Evolutionary conservation across 1,140 invertebrate genomes (phyloP), one percentile per base, ranked within the genome.

Genomic region (Anastatus disparis): DNA sequence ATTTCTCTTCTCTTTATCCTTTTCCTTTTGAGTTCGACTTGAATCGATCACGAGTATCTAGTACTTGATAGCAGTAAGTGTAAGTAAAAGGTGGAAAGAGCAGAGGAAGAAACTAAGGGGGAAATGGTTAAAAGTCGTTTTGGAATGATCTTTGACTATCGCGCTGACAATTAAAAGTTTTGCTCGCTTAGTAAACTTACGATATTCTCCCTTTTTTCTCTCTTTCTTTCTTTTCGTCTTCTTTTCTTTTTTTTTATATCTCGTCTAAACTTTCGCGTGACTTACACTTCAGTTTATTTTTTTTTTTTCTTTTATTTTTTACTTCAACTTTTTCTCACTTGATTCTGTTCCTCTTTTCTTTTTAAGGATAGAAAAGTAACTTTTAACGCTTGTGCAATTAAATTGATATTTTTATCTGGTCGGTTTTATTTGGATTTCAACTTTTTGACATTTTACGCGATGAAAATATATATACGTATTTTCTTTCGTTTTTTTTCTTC

Each of bases 131-230:
- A 66, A 53, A 42, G 22, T 40, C 58, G 20, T 29, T 3, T n/a
- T n/a, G 2, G 15, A 46, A 48, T 29, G 63, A 66, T 66, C 38
- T 66, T 66, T 44, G 35, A 66, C 63, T 56, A 42, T 55, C 15
- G 35, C 62, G 40, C 31, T 53, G 67, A 71, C 75, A 73, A 73
- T 78, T 71, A 72, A 74, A 73, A 66, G 68, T 72, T 38, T 29
- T 31, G 48, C 46, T 40, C 40, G 24, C 24, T 61, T n/a, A n/a
- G 40, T 35, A 48, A 26, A 55, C 27, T 31, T 42, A 67, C 68
- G 72, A 76, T 77, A 50, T n/a, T n/a, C n/a, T n/a, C n/a, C n/a
- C n/a, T n/a, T n/a, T n/a, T n/a, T n/a, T n/a, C n/a, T n/a, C n/a
- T n/a, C n/a, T n/a, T n/a, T n/a, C n/a, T n/a, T n/a, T n/a, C n/a